phyloP scores from a whole-genome alignment of 2,888 invertebrate species.

The Drosophila picticornis region DNA sequence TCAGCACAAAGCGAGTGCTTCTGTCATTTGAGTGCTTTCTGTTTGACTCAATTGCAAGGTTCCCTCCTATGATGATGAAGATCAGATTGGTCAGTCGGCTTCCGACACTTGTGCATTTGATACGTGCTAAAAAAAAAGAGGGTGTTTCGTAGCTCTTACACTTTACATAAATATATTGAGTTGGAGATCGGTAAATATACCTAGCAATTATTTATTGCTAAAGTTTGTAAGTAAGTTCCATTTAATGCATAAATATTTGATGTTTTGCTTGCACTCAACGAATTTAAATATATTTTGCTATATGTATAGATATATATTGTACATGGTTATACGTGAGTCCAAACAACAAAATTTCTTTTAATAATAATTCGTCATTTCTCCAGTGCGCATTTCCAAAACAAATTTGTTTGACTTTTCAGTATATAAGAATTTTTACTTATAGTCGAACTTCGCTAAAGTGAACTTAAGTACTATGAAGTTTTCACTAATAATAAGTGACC shows the following conservation, averaged over 20 bases:
- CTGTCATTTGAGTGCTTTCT: slow-evolving; percentile 36
- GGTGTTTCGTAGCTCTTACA: neutral
- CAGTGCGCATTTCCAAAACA: slow-evolving; percentile 24
- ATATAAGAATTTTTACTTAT: neutral
- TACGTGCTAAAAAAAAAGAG: slow-evolving; percentile 29
- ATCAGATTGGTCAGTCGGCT: slow-evolving; percentile 10
- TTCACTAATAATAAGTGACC: neutral
- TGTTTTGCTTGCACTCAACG: too few relatives aligned
- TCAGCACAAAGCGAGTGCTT: slow-evolving; percentile 28
- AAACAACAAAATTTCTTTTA: slow-evolving; percentile 1
- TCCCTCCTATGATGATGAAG: slow-evolving; percentile 15
- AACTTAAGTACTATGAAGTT: neutral
- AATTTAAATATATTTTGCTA: neutral
- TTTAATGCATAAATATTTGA: slow-evolving; percentile 11
- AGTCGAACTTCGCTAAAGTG: neutral
- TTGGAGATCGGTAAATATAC: slow-evolving; percentile 25
- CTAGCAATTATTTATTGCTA: neutral
- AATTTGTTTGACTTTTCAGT: neutral
- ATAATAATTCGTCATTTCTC: slow-evolving; percentile 16
- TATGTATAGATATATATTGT: neutral
- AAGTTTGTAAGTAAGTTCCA: neutral
- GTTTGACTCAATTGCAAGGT: slow-evolving; percentile 23
- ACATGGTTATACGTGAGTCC: neutral
- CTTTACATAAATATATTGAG: neutral
- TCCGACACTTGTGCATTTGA: slow-evolving; percentile 29